A percentile compares a stretch with the other conserved stretches of the same genome.
Evolutionary conservation across 1,140 invertebrate genomes (phyloP).

Genomic region (Drosophila insularis): DNA sequence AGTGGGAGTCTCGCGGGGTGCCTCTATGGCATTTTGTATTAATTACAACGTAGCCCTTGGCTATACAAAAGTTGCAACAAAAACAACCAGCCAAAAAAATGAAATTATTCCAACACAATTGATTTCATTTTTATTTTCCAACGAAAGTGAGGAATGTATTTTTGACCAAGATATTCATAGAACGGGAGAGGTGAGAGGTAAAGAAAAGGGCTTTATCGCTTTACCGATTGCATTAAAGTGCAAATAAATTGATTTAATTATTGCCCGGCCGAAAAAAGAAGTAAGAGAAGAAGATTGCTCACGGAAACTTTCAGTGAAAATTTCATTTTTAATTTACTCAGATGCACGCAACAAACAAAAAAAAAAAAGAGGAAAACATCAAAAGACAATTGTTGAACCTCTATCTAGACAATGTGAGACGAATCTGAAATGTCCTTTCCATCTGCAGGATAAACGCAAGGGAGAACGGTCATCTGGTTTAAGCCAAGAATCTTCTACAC

Average conservation of each 20-base stretch:
- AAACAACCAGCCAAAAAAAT: background rate
- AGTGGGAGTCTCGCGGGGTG: conserved; percentile 6
- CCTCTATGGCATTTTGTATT: conserved; percentile 69
- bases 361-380: conserved; percentile 26
- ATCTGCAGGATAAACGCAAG: background rate
- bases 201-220: conserved; percentile 16
- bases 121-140: conserved; percentile 70
- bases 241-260: conserved; percentile 72
- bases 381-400: background rate
- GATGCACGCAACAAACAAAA: conserved; percentile 23
- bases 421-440: background rate
- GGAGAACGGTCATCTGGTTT: no score
- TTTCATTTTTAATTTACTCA: conserved; percentile 61
- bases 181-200: conserved; percentile 8
- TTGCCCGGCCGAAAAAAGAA: conserved; percentile 34
- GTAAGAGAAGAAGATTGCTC: conserved; percentile 5
- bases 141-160: conserved; percentile 30
- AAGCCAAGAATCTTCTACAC: no score
- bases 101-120: conserved; percentile 61
- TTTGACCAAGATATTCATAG: conserved; percentile 17
- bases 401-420: background rate
- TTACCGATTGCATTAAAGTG: conserved; percentile 44
- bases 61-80: conserved; percentile 51
- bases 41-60: conserved; percentile 72
- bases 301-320: conserved; percentile 24